Evolutionary conservation across 2,888 invertebrate species (phyloP), one percentile per base, ranked within the genome.

Genomic region (Diaphora mendica): DNA sequence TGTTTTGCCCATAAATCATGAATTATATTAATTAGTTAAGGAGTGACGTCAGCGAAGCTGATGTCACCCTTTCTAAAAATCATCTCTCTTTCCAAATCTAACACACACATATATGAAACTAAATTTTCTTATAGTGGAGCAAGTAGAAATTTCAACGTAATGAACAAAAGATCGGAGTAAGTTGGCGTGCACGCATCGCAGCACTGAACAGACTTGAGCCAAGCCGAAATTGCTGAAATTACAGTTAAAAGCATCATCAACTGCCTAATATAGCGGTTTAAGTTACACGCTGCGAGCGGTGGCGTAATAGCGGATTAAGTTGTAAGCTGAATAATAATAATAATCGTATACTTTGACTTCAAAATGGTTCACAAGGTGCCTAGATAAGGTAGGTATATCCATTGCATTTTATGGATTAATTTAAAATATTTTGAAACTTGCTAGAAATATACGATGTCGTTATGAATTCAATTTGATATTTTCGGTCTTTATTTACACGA

Each of bases 221-320:
- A 86, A 88, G 64, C 87, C 82, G 76, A 90, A 92, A 91, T 92
- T 91, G 89, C 89, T 87, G 80, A 85, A 91, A 92, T 92, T 91
- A 91, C 82, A 85, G 86, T 86, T 90, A 89, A 90, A 89, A 90
- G 89, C 90, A 87, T 88, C 87, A 89, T 89, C 88, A 87, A 86
- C 83, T 79, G 74, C 71, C 76, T 85, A 77, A 77, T 76, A 75
- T 44, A 13, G 68, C n/a, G 75, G 78, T 48, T 42, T 62, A 75
- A 82, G 75, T 71, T 69, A 64, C 3, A 23, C 51, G 74, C n/a
- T 23, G 17, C 8, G 13, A 70, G 77, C 74, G 74, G 33, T 62
- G 17, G 42, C 15, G 33, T 8, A 23, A 23, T 35, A 35, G 55
- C 67, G 44, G 48, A 48, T 70, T n/a, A 26, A 48, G 64, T 26